phyloP scores from a whole-genome alignment of 2,113 vertebrate genomes.

The Tragelaphus scriptus region DNA sequence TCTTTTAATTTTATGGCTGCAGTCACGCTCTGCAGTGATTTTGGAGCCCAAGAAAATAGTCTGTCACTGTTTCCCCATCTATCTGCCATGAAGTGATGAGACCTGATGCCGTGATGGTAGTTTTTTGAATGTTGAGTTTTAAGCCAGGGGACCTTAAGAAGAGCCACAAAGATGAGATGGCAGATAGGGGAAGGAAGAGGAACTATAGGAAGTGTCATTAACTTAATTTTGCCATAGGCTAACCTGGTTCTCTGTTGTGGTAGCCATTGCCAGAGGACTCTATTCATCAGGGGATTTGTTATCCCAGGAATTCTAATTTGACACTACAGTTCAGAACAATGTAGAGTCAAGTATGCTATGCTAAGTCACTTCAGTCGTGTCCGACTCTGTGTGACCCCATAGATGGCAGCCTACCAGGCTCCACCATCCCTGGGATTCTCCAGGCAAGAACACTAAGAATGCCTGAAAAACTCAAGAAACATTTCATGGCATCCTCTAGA shows the following conservation, averaged over 20 bases:
- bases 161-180: neutral
- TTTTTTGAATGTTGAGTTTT: neutral
- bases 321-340: neutral
- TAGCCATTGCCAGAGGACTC: neutral
- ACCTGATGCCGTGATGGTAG: neutral
- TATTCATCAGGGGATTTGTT: neutral
- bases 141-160: neutral
- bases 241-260: neutral
- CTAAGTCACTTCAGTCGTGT: too few relatives aligned
- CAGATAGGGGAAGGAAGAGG: neutral
- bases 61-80: neutral
- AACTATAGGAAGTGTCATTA: neutral
- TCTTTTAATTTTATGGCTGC: neutral
- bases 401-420: too few relatives aligned
- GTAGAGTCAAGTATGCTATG: neutral
- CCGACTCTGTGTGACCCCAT: too few relatives aligned
- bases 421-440: too few relatives aligned
- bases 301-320: neutral
- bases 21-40: neutral
- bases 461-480: constrained; percentile 13
- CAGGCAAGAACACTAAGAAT: too few relatives aligned
- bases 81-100: neutral
- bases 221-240: neutral
- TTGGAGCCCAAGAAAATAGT: neutral
- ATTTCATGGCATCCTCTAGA: neutral